Conservation (phyloP, 2,797 vertebrate genomes). For the Columba guinea region DNA sequence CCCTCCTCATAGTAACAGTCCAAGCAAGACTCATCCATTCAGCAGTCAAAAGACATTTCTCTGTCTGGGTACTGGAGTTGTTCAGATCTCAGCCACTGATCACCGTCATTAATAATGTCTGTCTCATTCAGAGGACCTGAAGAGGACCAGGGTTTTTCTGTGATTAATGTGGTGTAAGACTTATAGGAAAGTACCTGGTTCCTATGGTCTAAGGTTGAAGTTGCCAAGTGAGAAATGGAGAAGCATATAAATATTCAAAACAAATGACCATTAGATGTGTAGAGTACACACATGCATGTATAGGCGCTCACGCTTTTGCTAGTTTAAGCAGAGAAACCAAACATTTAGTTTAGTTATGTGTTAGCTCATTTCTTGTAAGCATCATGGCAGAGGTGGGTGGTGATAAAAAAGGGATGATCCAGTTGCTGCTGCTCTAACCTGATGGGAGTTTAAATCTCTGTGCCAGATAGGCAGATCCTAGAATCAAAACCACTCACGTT, state of each 20-base stretch:
- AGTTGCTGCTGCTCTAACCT: background rate
- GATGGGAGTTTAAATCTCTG: background rate
- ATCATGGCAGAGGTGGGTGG: background rate
- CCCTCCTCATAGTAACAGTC: background rate
- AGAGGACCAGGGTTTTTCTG: background rate
- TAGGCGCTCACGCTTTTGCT: background rate
- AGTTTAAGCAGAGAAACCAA: background rate
- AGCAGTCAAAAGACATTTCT: background rate
- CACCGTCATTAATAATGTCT: too few relatives aligned
- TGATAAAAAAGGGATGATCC: background rate
- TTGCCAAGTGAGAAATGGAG: background rate
- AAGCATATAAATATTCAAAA: background rate
- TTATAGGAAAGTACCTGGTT: background rate
- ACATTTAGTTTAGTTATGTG: background rate
- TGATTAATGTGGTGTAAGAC: background rate
- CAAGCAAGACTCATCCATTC: background rate
- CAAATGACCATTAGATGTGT: background rate
- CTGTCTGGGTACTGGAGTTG: background rate
- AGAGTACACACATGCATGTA: background rate
- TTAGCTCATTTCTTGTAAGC: background rate
- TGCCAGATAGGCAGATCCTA: background rate
- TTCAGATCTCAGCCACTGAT: background rate
- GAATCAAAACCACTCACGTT: background rate
- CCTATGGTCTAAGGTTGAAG: background rate
- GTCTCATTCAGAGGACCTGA: background rate